These are phyloP conservation scores for Tonatia bakeri DNA, from an alignment of 2,113 vertebrate genomes.

Conservation along the genomic window DNA sequence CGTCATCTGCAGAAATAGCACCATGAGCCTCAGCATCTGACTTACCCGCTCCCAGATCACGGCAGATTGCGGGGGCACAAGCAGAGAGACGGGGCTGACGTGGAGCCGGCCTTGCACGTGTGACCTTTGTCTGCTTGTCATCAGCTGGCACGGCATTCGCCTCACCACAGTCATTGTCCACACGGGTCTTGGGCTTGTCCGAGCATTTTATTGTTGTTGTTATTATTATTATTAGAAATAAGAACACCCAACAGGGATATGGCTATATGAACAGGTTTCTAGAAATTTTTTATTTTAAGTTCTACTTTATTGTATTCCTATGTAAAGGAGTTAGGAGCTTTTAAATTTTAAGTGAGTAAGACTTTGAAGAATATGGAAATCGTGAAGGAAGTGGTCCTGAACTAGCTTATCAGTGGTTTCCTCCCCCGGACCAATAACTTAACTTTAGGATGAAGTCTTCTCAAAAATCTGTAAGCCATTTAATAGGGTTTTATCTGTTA, in stretches of 20 bases:
- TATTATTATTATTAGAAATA: background rate
- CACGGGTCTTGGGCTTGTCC: background rate
- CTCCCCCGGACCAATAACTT: background rate
- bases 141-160: background rate
- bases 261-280: background rate
- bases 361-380: background rate
- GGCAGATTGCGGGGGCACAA: background rate
- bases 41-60: background rate
- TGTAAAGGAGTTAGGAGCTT: background rate
- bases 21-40: background rate
- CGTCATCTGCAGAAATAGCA: background rate
- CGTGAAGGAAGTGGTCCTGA: background rate
- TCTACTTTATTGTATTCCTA: background rate
- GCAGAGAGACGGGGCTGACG: background rate
- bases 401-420: background rate
- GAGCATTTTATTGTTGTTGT: background rate
- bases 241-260: background rate
- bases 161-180: background rate
- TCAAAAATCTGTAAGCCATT: background rate
- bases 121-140: background rate
- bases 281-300: background rate
- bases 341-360: background rate
- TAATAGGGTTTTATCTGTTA: background rate
- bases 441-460: background rate
- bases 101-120: fast-evolving